phyloP scores from a whole-genome alignment of 2,797 vertebrate species.

The Eidolon dupreanum region DNA sequence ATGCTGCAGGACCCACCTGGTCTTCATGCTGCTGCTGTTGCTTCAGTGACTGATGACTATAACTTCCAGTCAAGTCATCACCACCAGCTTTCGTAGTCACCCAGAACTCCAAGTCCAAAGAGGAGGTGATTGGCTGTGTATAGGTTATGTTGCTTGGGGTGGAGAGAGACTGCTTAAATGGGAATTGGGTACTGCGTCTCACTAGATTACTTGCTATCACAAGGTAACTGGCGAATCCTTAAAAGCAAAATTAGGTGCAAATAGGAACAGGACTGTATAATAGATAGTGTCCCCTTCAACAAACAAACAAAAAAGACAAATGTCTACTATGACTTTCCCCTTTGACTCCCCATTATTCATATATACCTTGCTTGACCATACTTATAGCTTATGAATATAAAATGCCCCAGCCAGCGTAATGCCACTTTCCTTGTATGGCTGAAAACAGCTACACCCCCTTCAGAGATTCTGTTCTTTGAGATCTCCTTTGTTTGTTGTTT shows the following conservation, averaged over 20 bases:
- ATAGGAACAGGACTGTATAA: background rate
- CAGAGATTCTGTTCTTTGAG: background rate
- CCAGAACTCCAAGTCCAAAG: background rate
- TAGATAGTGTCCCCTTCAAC: background rate
- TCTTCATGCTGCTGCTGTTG: background rate
- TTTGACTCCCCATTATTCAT: background rate
- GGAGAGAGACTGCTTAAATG: background rate
- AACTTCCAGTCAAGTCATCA: background rate
- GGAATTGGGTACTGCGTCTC: background rate
- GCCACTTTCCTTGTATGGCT: background rate
- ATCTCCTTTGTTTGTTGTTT: background rate
- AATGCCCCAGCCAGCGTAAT: background rate
- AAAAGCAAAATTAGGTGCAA: background rate
- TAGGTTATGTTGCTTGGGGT: background rate
- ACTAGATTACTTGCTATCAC: background rate
- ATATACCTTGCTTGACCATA: background rate
- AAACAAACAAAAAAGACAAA: background rate
- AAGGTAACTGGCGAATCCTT: background rate
- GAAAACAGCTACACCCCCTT: background rate
- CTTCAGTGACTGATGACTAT: background rate
- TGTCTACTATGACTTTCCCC: background rate
- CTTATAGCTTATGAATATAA: background rate
- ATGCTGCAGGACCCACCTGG: background rate
- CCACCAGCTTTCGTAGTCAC: background rate
- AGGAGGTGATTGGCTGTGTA: background rate